Evolutionary conservation across 2,888 invertebrate genomes (phyloP), one percentile per base, ranked within the genome.

Genomic region (Hyposoter didymator): DNA sequence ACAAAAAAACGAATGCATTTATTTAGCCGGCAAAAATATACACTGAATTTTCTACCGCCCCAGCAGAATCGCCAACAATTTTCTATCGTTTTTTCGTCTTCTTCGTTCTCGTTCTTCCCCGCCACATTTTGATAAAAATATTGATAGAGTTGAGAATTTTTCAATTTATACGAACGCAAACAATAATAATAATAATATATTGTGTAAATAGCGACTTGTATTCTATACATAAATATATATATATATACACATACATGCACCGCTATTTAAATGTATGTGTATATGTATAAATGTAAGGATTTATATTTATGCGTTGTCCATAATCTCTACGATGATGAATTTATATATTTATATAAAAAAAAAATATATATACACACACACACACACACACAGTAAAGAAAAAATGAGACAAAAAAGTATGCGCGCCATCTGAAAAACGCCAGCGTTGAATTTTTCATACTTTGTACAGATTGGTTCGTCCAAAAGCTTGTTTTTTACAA

Each of bases 321-420:
- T 92, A 92, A 90, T 90, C 87, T 88, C 87, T 86, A 88, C 87
- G 88, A 88, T 87, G 89, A 91, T 89, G 84, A 88, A 89, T 91
- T 91, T 91, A 91, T 90, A 92, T 91, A 90, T 92, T 91, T 93
- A 91, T 91, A 91, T 90, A 89, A 88, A 91, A 89, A 82, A 82
- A 89, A 74, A 14, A 88, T 87, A 70, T 32, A 49, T 35, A 67
- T 43, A 78, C 32, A 66, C 45, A 70, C 35, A 35, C 5, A 78
- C 32, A 66, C 45, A 70, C 35, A 35, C 5, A 49, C 32, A 73
- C 47, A 67, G 69, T 39, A 47, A 78, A 70, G 45, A 49, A 82
- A 87, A 83, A 88, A 80, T 49, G 67, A 59, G 64, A 39, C 8
- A 69, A 72, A 62, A 64, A 39, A 72, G 62, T 74, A 79, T 45